Percentiles rank a stretch among this genome's conserved stretches.
Evolutionary conservation across 1,140 invertebrate species (phyloP).

Genomic region (Nomia melanderi): DNA sequence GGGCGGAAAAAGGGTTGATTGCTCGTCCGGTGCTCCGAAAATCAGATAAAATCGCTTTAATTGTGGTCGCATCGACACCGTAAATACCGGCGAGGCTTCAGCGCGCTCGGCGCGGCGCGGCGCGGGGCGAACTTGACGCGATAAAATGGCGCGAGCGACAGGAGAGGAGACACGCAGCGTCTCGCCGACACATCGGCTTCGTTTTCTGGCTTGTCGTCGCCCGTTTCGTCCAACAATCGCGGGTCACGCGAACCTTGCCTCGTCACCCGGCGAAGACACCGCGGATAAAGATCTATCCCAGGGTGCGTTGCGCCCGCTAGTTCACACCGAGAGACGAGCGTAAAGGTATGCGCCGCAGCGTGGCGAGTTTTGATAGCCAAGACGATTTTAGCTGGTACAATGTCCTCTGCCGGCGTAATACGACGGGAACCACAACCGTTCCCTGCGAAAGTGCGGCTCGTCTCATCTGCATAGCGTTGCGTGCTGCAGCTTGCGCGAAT

Average conservation of each 20-base stretch:
- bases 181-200: background rate
- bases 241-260: slow-evolving; percentile 20
- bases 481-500: background rate
- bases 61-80: background rate
- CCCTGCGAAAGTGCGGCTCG: slow-evolving; percentile 69
- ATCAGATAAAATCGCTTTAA: background rate
- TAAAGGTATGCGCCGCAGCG: slow-evolving; percentile 4
- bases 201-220: too few species aligned
- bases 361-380: slow-evolving; percentile 72
- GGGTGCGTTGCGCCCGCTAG: slow-evolving; percentile 25
- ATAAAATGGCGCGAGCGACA: background rate
- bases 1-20: background rate
- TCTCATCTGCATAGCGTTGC: background rate
- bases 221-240: background rate
- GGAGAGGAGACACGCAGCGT: background rate
- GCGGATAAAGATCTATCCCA: slow-evolving; percentile 2
- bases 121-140: too few species aligned
- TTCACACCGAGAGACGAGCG: background rate
- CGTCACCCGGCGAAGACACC: background rate
- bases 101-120: too few species aligned
- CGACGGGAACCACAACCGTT: slow-evolving; percentile 59
- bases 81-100: background rate
- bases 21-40: background rate
- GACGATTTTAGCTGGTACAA: slow-evolving; percentile 71
- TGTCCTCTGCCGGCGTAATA: slow-evolving; percentile 71